Base-by-base conservation (phyloP, 1,140 invertebrate species). In the Sitobion miscanthi region DNA sequence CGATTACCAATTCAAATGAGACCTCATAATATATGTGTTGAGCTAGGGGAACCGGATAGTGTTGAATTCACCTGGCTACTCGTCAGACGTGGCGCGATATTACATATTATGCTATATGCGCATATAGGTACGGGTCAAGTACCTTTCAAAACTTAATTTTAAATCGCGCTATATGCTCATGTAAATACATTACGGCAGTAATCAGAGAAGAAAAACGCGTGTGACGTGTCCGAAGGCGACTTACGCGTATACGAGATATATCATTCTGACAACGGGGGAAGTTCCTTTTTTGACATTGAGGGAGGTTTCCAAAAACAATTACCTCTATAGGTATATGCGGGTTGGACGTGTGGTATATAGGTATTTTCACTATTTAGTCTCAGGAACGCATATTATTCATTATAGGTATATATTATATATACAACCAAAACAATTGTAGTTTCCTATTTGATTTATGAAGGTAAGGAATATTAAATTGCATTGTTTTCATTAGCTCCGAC, bases 1-100 rank as follows among this genome's bases (percentile, higher is more conserved):
- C 35, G 25, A 90, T 90, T 90, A 90, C 89, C 89, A 90, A 90
- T 90, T 90, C 89, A 90, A 90, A 90, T 90, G 89, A 90, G 89
- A 90, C 89, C 62, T 90, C 54, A n/a, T 47, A 62, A 57, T 57
- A 54, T 54, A 52, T 47, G 17, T 14, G 20, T 17, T 21, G 89
- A 69, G 89, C 23, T 89, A 57, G n/a, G 88, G 88, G 88, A 57
- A 89, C 88, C 88, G 88, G 49, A 89, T 89, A 57, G 52, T 89
- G 57, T 89, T 38, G 49, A 89, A 89, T 89, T 57, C 88, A 89
- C 88, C 88, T 89, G 88, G 88, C 88, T 90, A 69, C 42, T 20
- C 88, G 88, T 62, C 35, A 62, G 23, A 62, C 88, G 17, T 90
- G 23, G 35, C 21, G 17, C 20, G 49, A 89, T 89, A 54, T 86